Conservation (phyloP, 1,140 invertebrate genomes). For the Xylocopa sonorina region DNA sequence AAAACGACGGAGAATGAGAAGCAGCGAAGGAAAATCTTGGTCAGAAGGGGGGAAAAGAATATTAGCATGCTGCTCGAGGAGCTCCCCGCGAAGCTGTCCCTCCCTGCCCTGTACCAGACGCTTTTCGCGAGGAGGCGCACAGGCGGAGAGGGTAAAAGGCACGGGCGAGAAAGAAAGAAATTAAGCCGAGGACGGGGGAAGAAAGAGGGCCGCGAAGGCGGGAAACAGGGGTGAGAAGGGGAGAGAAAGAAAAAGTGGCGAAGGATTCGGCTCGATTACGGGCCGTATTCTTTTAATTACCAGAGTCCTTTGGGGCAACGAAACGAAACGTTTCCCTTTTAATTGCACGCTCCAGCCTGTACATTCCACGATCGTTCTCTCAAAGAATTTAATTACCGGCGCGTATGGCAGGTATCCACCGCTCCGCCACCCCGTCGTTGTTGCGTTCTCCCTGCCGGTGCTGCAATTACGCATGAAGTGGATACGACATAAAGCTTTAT, state of each 20-base stretch:
- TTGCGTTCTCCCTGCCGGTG: constrained; percentile 37
- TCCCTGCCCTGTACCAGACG: constrained; percentile 48
- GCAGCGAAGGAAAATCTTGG: constrained; percentile 19
- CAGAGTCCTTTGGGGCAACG: constrained; percentile 72
- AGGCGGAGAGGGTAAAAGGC: constrained; percentile 28
- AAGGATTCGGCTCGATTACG: constrained; percentile 73
- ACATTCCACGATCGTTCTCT: constrained; percentile 80
- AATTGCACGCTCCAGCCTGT: constrained; percentile 77
- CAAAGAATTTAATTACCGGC: constrained; percentile 81
- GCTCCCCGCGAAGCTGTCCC: constrained; percentile 60
- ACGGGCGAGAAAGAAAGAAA: constrained; percentile 34
- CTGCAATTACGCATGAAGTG: constrained; percentile 70
- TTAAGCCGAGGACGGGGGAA: background rate
- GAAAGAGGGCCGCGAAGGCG: background rate
- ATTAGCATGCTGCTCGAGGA: constrained; percentile 76
- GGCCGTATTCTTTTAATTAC: constrained; percentile 81
- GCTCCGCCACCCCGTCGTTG: constrained; percentile 45
- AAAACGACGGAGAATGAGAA: background rate
- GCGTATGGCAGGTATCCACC: constrained; percentile 65
- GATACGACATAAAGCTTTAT: constrained; percentile 74
- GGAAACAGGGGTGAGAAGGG: background rate
- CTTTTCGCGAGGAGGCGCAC: constrained; percentile 27
- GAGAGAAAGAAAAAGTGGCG: constrained; percentile 48
- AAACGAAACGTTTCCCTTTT: constrained; percentile 81
- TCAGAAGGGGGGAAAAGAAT: constrained; percentile 65